Percentiles rank a stretch among this genome's conserved stretches.
Evolutionary conservation across 2,797 vertebrate genomes (phyloP).

Genomic region (Parambassis ranga): DNA sequence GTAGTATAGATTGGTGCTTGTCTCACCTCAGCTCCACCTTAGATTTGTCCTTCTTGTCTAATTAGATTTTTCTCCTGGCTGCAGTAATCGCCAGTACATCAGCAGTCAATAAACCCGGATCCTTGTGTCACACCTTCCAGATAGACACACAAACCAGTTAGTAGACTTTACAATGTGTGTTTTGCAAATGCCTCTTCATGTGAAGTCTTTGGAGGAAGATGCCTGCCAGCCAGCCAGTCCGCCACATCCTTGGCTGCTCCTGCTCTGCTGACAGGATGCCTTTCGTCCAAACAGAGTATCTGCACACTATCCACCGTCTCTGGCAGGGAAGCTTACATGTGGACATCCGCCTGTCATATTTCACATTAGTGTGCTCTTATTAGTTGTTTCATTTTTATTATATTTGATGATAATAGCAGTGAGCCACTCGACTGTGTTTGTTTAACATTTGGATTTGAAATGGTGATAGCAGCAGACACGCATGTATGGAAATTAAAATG

Average conservation of each 20-base stretch:
- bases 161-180: background rate
- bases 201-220: conserved; percentile 13
- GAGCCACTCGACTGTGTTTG: background rate
- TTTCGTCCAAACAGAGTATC: conserved; percentile 40
- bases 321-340: conserved; percentile 5
- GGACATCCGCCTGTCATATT: conserved; percentile 3
- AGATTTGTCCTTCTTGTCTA: background rate
- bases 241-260: conserved; percentile 19
- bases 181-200: conserved; percentile 1
- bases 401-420: background rate
- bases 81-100: background rate
- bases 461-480: conserved; percentile 3
- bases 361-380: background rate
- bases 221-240: conserved; percentile 23
- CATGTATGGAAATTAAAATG: background rate
- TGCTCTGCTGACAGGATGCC: conserved; percentile 42
- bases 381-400: background rate
- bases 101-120: background rate
- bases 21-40: no score
- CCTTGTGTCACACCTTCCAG: background rate
- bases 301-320: conserved; percentile 19
- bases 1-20: no score
- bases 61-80: background rate
- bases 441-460: conserved; percentile 11
- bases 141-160: no score